These are phyloP conservation scores for Drosophila emarginata DNA, from an alignment of 2,888 invertebrate species.

Conservation along the genomic window DNA sequence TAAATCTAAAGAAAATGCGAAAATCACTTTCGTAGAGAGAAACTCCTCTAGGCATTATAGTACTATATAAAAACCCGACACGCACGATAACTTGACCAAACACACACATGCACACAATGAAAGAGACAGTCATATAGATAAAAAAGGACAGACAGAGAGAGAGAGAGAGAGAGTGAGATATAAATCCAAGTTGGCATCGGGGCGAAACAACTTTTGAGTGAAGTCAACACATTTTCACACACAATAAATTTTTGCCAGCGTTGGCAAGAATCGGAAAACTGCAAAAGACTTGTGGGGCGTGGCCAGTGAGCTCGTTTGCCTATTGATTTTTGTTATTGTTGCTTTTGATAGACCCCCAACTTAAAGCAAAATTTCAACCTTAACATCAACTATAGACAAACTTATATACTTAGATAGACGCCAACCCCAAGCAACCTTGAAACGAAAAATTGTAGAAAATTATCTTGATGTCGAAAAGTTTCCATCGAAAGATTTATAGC, in stretches of 20 bases:
- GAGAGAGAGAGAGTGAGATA: slow-evolving; percentile 30
- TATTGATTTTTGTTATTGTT: slow-evolving; percentile 60
- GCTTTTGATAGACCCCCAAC: slow-evolving; percentile 28
- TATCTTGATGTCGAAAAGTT: slow-evolving; percentile 26
- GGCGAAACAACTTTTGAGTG: slow-evolving; percentile 66
- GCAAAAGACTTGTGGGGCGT: slow-evolving; percentile 47
- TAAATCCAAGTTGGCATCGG: slow-evolving; percentile 69
- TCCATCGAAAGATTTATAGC: slow-evolving; percentile 64
- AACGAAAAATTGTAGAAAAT: slow-evolving; percentile 34
- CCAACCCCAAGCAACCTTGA: slow-evolving; percentile 55
- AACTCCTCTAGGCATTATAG: slow-evolving; percentile 14
- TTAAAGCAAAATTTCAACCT: slow-evolving; percentile 33
- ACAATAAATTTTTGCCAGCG: slow-evolving; percentile 75
- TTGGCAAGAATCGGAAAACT: slow-evolving; percentile 51
- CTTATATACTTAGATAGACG: neutral
- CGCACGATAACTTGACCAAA: slow-evolving; percentile 73
- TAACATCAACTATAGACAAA: slow-evolving; percentile 3
- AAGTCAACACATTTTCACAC: slow-evolving; percentile 77
- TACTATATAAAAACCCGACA: slow-evolving; percentile 54
- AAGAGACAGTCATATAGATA: slow-evolving; percentile 5
- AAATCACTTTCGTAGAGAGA: slow-evolving; percentile 55
- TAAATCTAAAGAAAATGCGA: slow-evolving; percentile 66
- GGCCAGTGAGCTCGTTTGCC: slow-evolving; percentile 53
- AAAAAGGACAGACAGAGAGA: slow-evolving; percentile 38
- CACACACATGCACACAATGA: slow-evolving; percentile 21